Base-by-base conservation (phyloP, 1,140 invertebrate species). In the Mycetomoellerius zeteki region DNA sequence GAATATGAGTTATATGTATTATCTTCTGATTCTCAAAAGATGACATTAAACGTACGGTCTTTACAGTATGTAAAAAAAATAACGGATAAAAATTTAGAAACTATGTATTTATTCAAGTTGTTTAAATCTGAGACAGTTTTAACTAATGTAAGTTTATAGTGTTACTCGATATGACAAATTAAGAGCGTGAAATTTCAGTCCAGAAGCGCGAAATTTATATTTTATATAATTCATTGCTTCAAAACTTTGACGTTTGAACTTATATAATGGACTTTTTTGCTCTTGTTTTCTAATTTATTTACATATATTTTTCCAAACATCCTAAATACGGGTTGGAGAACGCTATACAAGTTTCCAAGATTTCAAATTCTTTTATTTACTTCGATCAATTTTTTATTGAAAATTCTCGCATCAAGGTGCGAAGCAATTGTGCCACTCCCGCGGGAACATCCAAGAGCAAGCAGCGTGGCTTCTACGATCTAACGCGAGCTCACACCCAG, bases 391-490 rank as follows among this genome's bases (percentile, higher is more conserved):
- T 43, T 80, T 16, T 65, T 67, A 21, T 52, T 16, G 0, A 50
- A 72, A 47, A 75, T 60, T 65, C 77, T 87, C 43, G 54, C 52
- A 2, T 60, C 10, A 84, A 84, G 80, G 56, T 58, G n/a, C 80
- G 24, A 73, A 69, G 8, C 65, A 75, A 85, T 7, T 19, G 14
- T 16, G 16, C 37, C 58, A 21, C 27, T 43, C 19, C 47, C 21
- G 16, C 14, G 47, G 37, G 27, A 21, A 30, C 80, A 0, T 27
- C 76, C 1, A 78, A 72, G 10, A 21, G 56, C 3, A 86, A 86
- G 78, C 86, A 85, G 7, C 73, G 73, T 16, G 93, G 92, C n/a
- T 95, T 93, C 10, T 95, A 95, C 86, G 94, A 95, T 73, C 60
- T 95, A 43, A 91, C 91, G 10, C 93, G 90, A 12, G 93, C 94